Evolutionary conservation across 2,888 invertebrate genomes (phyloP).

Genomic region (Glyphotaelius pellucidus): DNA sequence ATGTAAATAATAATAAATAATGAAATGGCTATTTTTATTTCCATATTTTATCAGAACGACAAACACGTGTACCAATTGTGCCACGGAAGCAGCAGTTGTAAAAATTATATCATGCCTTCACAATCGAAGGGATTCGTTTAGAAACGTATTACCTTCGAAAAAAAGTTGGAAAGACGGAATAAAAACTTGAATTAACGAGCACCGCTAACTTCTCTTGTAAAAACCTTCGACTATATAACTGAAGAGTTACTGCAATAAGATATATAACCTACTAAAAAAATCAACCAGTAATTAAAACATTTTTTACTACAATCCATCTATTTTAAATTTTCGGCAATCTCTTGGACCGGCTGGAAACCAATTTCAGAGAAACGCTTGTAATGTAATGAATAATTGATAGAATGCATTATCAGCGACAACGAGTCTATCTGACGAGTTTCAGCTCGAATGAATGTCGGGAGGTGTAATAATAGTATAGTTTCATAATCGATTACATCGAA

Average conservation of each 20-base stretch:
- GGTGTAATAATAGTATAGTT: neutral
- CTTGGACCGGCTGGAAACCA: too few species aligned
- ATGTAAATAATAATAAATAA: neutral
- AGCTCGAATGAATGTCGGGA: too few species aligned
- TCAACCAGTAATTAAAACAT: too few species aligned
- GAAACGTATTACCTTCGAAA: neutral
- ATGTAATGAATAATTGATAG: too few species aligned
- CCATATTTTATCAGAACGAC: neutral
- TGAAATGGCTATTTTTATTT: neutral
- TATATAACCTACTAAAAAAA: too few species aligned
- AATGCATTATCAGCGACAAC: too few species aligned
- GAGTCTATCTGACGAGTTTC: too few species aligned
- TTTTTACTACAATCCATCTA: too few species aligned
- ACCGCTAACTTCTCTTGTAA: neutral
- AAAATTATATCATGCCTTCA: neutral
- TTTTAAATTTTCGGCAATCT: too few species aligned
- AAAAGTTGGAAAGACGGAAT: neutral
- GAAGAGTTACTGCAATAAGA: too few species aligned
- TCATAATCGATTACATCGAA: constrained; percentile 46
- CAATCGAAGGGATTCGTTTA: neutral
- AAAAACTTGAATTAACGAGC: neutral
- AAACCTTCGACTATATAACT: neutral
- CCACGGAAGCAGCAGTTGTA: neutral
- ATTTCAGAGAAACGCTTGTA: too few species aligned
- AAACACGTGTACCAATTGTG: neutral